Conservation (phyloP, 2,113 vertebrate species). For the Sterna hirundo region DNA sequence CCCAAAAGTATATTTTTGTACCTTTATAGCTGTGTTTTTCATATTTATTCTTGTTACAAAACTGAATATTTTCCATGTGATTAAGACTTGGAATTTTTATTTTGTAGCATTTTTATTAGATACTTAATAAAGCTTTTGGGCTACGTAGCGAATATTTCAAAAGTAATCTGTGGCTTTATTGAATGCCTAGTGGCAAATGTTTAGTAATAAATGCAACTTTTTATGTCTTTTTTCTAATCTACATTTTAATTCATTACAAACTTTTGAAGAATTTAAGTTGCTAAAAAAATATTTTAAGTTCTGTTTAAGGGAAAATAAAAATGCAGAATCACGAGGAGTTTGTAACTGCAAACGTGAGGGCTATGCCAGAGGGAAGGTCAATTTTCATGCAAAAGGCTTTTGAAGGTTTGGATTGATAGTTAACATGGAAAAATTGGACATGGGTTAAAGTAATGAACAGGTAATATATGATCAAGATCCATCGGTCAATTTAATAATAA, state of each 20-base stretch:
- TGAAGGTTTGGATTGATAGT: background rate
- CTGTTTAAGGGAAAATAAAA: background rate
- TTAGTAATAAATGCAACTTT: background rate
- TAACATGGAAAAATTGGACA: background rate
- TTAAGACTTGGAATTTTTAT: background rate
- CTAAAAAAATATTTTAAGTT: background rate
- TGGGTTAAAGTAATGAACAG: background rate
- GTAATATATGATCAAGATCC: background rate
- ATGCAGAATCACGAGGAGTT: background rate
- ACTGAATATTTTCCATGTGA: background rate
- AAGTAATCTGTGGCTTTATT: background rate
- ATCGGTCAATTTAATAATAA: background rate
- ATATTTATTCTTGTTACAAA: background rate
- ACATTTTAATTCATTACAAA: background rate
- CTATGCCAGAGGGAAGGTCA: background rate
- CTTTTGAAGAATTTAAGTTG: background rate
- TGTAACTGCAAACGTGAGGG: background rate
- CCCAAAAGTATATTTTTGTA: background rate
- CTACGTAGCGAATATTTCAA: background rate
- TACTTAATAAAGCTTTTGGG: conserved; percentile 15
- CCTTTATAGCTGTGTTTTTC: background rate
- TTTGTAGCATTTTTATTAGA: background rate
- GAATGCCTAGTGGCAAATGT: background rate
- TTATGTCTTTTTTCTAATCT: background rate
- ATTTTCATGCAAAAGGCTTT: background rate